Percentiles rank a stretch among this genome's conserved stretches.
Conservation (phyloP, 2,113 vertebrate species). For the Mastomys natalensis region DNA sequence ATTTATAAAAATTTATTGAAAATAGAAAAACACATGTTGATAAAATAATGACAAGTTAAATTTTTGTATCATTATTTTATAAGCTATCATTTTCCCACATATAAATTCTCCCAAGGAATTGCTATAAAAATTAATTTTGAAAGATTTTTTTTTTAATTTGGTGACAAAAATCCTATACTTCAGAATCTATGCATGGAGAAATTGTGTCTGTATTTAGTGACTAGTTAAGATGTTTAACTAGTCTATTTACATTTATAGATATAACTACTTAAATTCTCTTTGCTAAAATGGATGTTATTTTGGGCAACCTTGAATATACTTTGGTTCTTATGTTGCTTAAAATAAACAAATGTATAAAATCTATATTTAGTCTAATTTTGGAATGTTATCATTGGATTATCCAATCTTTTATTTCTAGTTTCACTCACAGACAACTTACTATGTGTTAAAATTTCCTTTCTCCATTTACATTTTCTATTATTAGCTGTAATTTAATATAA, state of each 20-base stretch:
- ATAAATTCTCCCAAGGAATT: background rate
- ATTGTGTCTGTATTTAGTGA: background rate
- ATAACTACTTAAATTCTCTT: background rate
- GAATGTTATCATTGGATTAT: background rate
- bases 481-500: conserved; percentile 40
- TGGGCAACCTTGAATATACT: background rate
- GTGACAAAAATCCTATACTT: background rate
- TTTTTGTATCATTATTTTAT: background rate
- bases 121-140: background rate
- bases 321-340: conserved; percentile 27
- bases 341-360: background rate
- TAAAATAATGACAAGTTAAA: background rate
- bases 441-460: background rate
- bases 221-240: conserved; percentile 1
- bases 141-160: background rate
- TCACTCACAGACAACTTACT: conserved; percentile 32
- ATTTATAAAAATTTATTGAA: background rate
- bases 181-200: background rate
- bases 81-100: background rate
- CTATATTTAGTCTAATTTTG: background rate
- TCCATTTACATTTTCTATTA: conserved; percentile 20
- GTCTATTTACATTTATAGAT: background rate
- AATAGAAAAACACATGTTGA: background rate
- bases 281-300: background rate
- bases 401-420: conserved; percentile 9